phyloP scores from a whole-genome alignment of 64 coral and sea anemone genomes.

The Actinia tenebrosa region DNA sequence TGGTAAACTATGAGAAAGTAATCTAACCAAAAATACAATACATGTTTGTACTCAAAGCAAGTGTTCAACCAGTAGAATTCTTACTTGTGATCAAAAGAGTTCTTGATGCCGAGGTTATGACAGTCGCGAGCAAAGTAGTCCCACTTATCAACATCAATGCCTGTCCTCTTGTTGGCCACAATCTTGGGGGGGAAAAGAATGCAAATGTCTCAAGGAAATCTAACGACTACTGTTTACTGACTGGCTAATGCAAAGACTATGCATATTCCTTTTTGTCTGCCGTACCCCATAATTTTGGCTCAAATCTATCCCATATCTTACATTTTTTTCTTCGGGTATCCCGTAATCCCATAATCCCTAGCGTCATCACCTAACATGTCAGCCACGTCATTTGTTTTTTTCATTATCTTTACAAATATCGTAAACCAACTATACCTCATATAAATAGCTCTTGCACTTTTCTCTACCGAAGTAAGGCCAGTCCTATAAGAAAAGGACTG shows the following conservation, averaged over 20 bases:
- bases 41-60: not conserved
- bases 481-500: conserved; percentile 21
- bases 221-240: no score
- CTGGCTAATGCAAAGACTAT: no score
- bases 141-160: conserved; percentile 97
- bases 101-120: conserved; percentile 77
- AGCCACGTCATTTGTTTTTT: not conserved
- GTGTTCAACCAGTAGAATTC: not conserved
- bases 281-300: no score
- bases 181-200: conserved; percentile 46
- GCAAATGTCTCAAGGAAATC: not conserved
- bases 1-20: no score
- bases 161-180: conserved; percentile 97
- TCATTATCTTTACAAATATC: no score
- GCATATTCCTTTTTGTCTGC: no score
- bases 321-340: no score
- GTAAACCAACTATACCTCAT: conserved; percentile 48
- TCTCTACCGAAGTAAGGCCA: conserved; percentile 74
- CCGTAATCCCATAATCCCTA: no score
- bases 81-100: conserved; percentile 92
- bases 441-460: conserved; percentile 71
- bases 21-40: not conserved
- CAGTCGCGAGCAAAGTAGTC: conserved; percentile 97
- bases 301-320: no score
- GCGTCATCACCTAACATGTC: no score